Conservation (phyloP, 2,113 vertebrate species). For the Porphyrio hochstetteri region DNA sequence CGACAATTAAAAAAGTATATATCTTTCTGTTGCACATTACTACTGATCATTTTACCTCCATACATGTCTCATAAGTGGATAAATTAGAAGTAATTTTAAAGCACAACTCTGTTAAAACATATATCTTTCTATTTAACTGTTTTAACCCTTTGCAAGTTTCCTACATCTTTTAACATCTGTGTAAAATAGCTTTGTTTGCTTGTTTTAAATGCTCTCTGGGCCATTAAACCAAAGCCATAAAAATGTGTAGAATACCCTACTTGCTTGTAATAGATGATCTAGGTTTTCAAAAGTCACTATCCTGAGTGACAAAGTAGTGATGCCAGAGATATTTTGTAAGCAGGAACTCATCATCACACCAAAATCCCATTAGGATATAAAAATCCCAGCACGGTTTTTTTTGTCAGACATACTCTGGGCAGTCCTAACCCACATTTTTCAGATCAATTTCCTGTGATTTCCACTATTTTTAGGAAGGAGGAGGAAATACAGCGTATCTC, state of each 20-base stretch:
- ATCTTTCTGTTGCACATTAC: conserved; percentile 89
- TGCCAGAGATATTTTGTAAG: not conserved
- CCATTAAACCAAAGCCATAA: conserved; percentile 40
- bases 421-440: not conserved
- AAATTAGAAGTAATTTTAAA: conserved; percentile 87
- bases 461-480: not conserved
- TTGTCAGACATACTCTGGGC: not conserved
- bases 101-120: conserved; percentile 81
- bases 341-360: not conserved
- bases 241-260: conserved; percentile 11
- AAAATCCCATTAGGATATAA: not conserved
- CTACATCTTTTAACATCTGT: conserved; percentile 51
- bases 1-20: conserved; percentile 95
- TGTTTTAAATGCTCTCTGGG: conserved; percentile 54
- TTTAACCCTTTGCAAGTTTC: conserved; percentile 71
- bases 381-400: not conserved
- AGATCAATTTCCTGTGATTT: not conserved
- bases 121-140: conserved; percentile 78
- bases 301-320: not conserved
- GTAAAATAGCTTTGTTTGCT: conserved; percentile 49
- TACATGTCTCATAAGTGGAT: conserved; percentile 81
- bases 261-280: conserved; percentile 39
- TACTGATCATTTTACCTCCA: conserved; percentile 86
- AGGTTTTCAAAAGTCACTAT: conserved; percentile 34
- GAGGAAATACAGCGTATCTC: not conserved